Percentiles rank a stretch among this genome's conserved stretches.
phyloP scores from a whole-genome alignment of 2,888 invertebrate genomes.

The Volucella bombylans region DNA sequence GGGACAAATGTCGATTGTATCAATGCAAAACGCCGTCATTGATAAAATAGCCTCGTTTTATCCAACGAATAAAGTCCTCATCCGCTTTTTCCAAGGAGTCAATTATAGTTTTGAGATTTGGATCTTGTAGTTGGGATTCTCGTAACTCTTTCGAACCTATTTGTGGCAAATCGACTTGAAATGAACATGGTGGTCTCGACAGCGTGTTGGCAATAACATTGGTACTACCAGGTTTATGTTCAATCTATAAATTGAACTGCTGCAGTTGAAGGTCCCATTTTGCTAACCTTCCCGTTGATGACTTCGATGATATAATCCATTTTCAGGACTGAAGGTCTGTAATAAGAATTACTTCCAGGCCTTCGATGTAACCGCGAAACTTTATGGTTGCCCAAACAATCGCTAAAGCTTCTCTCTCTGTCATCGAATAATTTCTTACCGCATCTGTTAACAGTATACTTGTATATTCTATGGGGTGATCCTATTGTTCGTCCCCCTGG shows the following conservation, averaged over 20 bases:
- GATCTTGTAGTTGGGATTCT: background rate
- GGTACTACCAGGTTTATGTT: conserved; percentile 17
- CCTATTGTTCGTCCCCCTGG: too few relatives aligned
- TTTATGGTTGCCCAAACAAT: too few relatives aligned
- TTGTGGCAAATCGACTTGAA: conserved; percentile 12
- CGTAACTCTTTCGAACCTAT: conserved; percentile 3
- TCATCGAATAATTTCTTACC: too few relatives aligned
- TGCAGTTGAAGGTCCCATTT: conserved; percentile 14
- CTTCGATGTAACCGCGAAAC: too few relatives aligned
- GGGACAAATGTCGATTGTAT: conserved; percentile 48
- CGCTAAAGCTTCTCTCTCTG: too few relatives aligned
- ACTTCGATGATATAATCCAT: conserved; percentile 12
- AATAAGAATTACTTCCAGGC: too few relatives aligned
- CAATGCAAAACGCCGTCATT: conserved; percentile 57
- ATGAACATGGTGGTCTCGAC: conserved; percentile 7
- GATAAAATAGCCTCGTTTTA: conserved; percentile 12
- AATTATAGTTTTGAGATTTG: too few relatives aligned
- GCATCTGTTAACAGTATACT: too few relatives aligned
- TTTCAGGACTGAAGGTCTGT: conserved; percentile 4
- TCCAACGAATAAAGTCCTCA: conserved; percentile 15
- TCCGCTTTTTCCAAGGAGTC: conserved; percentile 2
- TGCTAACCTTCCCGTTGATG: conserved; percentile 16
- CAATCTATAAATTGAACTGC: conserved; percentile 13
- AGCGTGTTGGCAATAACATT: conserved; percentile 21
- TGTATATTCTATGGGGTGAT: too few relatives aligned